Conservation (phyloP, 2,888 invertebrate genomes). For the Rapana venosa region DNA sequence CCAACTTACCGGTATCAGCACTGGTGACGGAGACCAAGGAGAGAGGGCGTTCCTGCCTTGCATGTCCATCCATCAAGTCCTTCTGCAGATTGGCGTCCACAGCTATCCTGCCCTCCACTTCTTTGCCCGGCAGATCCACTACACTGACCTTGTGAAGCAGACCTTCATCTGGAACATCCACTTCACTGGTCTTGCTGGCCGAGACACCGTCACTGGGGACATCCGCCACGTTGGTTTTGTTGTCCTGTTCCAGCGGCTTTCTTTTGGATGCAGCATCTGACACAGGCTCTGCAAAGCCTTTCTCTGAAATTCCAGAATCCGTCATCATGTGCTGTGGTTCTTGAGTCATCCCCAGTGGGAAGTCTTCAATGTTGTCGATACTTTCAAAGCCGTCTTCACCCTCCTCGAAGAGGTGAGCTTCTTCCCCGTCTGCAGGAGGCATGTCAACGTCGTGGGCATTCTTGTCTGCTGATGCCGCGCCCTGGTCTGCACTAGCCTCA, state of each 20-base stretch:
- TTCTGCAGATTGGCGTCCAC: conserved; percentile 55
- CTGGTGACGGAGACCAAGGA: conserved; percentile 82
- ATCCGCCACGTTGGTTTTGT: neutral
- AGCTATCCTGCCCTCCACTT: conserved; percentile 24
- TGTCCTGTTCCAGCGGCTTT: conserved; percentile 41
- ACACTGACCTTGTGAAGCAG: neutral
- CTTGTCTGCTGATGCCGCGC: conserved; percentile 1
- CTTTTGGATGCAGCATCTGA: conserved; percentile 10
- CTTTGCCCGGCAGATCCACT: neutral
- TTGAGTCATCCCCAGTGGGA: conserved; percentile 46
- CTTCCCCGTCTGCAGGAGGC: conserved; percentile 41
- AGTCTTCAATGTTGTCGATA: conserved; percentile 51
- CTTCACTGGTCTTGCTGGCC: conserved; percentile 18
- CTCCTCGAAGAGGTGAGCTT: conserved; percentile 37
- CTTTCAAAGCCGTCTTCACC: conserved; percentile 52
- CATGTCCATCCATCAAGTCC: conserved; percentile 67
- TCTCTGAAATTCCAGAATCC: conserved; percentile 67
- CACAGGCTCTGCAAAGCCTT: conserved; percentile 41
- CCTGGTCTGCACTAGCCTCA: conserved; percentile 45
- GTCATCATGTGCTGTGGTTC: conserved; percentile 58
- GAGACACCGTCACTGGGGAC: neutral
- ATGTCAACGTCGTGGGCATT: conserved; percentile 19
- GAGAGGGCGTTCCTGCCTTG: conserved; percentile 71
- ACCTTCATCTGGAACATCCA: neutral
- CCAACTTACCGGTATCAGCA: conserved; percentile 87